Conservation (phyloP, 2,797 vertebrate genomes). For the Pseudochromis fuscus region DNA sequence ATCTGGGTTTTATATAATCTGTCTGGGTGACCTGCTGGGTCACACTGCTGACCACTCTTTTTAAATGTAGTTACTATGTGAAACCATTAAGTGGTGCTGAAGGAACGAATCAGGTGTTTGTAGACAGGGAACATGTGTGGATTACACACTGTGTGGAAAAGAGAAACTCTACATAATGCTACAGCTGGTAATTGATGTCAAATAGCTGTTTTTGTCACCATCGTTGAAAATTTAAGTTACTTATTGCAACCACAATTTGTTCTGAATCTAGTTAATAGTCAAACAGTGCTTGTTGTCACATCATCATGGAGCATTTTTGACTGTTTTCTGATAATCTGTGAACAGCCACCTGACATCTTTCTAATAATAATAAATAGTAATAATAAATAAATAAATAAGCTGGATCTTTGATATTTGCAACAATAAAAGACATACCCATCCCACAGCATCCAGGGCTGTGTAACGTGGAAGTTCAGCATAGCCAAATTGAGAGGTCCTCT, state of each 20-base stretch:
- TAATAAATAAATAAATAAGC: background rate
- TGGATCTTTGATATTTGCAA: background rate
- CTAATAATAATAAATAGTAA: background rate
- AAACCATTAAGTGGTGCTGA: background rate
- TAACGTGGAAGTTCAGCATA: slow-evolving; percentile 79
- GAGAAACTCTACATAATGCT: background rate
- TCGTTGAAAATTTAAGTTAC: background rate
- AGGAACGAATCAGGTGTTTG: background rate
- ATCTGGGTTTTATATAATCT: too few species aligned
- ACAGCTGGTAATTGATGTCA: background rate
- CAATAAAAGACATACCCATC: slow-evolving; percentile 84
- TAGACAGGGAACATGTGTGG: background rate
- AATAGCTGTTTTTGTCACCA: background rate
- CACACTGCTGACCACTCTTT: background rate
- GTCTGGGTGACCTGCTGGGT: too few species aligned
- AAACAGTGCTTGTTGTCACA: background rate
- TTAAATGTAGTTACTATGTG: background rate
- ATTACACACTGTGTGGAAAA: too few species aligned
- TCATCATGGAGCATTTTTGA: too few species aligned
- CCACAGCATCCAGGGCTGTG: slow-evolving; percentile 88
- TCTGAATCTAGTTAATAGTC: background rate
- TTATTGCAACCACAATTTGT: background rate
- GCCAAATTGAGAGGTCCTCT: slow-evolving; percentile 82
- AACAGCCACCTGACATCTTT: background rate
- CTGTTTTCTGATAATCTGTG: too few species aligned